Conservation (phyloP, 1,140 invertebrate genomes). For the Neomicropteryx cornuta region DNA sequence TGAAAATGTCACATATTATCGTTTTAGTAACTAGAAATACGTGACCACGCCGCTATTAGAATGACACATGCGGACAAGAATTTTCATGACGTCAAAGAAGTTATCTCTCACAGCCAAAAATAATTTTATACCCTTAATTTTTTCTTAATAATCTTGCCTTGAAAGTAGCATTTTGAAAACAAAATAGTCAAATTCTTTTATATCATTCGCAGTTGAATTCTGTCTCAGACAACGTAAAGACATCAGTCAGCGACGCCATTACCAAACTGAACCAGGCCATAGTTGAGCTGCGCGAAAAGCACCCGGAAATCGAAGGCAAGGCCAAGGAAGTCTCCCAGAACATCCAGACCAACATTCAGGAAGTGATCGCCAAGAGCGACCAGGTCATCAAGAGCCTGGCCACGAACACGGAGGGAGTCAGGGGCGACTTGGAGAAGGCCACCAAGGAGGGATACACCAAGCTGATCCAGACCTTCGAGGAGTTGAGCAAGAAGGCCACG, state of each 20-base stretch:
- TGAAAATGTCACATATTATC: too few relatives aligned
- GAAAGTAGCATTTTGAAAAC: too few relatives aligned
- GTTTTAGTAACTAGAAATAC: too few relatives aligned
- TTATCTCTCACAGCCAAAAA: too few relatives aligned
- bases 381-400: conserved; percentile 10
- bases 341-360: conserved; percentile 11
- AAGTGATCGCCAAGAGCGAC: conserved; percentile 10
- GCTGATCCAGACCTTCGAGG: conserved; percentile 9
- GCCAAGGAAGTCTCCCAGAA: conserved; percentile 10
- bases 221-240: conserved; percentile 9
- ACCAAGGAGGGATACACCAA: conserved; percentile 15
- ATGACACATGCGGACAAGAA: too few relatives aligned
- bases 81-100: too few relatives aligned
- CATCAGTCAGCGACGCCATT: conserved; percentile 7
- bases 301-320: conserved; percentile 9
- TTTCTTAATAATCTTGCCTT: too few relatives aligned
- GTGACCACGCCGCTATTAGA: too few relatives aligned
- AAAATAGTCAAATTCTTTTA: too few relatives aligned
- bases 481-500: conserved; percentile 9
- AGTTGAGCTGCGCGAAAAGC: conserved; percentile 7
- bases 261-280: conserved; percentile 14
- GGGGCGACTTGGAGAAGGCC: conserved; percentile 11
- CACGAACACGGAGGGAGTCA: conserved; percentile 12
- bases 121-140: too few relatives aligned
- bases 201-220: conserved; percentile 9